These are phyloP conservation scores for Poeciliopsis turrubarensis DNA, from an alignment of 2,113 vertebrate genomes.

Conservation along the genomic window DNA sequence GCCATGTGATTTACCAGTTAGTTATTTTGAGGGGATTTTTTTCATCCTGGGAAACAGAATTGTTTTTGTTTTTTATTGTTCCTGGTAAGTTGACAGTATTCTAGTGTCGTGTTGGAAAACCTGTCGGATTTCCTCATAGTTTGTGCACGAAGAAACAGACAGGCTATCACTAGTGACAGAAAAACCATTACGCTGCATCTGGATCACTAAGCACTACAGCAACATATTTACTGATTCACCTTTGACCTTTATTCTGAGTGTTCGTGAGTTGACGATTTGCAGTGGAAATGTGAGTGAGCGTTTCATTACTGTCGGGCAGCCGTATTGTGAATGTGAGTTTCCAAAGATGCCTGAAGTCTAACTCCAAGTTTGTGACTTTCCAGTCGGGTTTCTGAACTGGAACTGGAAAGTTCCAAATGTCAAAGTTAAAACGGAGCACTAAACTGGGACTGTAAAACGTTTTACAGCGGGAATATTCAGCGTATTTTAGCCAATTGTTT, in stretches of 20 bases:
- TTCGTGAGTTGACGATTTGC: neutral
- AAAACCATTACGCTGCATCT: neutral
- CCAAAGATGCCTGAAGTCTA: neutral
- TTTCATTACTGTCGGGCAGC: neutral
- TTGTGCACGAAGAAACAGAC: neutral
- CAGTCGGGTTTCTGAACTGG: neutral
- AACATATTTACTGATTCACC: neutral
- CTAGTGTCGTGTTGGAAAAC: neutral
- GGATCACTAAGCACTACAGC: neutral
- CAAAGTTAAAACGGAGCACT: no score
- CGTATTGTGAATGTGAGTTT: neutral
- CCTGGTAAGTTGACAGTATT: neutral
- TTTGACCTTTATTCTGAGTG: neutral
- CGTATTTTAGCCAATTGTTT: neutral
- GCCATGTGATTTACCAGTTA: neutral
- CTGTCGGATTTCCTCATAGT: neutral
- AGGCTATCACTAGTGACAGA: neutral
- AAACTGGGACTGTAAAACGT: no score
- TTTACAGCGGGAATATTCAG: no score
- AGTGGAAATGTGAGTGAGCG: neutral
- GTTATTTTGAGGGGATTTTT: neutral
- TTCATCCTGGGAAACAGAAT: neutral
- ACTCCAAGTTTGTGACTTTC: neutral
- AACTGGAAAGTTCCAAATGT: neutral
- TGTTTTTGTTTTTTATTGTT: neutral